Percentiles rank a stretch among this genome's conserved stretches.
phyloP scores from a whole-genome alignment of 2,888 invertebrate species.

The Philopedon plagiatum region DNA sequence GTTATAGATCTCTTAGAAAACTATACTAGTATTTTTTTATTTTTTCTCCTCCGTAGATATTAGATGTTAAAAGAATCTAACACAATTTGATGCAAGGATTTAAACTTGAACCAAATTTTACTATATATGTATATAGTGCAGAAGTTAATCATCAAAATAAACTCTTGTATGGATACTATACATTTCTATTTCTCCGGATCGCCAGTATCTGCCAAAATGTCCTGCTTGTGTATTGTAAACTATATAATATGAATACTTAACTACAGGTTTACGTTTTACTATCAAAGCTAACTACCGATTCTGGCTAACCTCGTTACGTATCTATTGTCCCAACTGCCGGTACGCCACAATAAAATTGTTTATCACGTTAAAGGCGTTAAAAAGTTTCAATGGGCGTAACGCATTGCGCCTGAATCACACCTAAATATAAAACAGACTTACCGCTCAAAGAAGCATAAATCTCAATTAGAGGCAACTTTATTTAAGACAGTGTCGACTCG shows the following conservation, averaged over 20 bases:
- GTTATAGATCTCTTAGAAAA: too few species aligned
- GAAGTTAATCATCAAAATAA: too few species aligned
- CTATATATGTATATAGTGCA: too few species aligned
- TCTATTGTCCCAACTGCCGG: slow-evolving; percentile 41
- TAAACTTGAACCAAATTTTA: too few species aligned
- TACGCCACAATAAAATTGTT: slow-evolving; percentile 47
- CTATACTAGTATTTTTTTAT: too few species aligned
- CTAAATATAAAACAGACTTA: slow-evolving; percentile 33
- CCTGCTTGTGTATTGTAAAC: background rate
- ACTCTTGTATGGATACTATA: too few species aligned
- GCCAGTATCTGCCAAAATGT: background rate
- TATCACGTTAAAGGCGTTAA: slow-evolving; percentile 49
- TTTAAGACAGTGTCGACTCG: background rate
- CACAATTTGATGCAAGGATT: too few species aligned
- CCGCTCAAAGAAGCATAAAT: slow-evolving; percentile 58
- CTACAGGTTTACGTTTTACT: background rate
- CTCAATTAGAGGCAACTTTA: slow-evolving; percentile 58
- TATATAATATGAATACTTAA: background rate
- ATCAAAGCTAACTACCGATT: slow-evolving; percentile 7
- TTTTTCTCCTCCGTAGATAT: too few species aligned
- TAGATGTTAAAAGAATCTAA: too few species aligned
- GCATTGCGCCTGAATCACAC: slow-evolving; percentile 41
- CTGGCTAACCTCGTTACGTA: slow-evolving; percentile 38
- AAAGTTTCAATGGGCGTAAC: slow-evolving; percentile 51
- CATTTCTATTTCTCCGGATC: too few species aligned